Percentiles rank a stretch among this genome's conserved stretches.
phyloP scores from a whole-genome alignment of 1,140 invertebrate genomes.

The Papilio helenus region DNA sequence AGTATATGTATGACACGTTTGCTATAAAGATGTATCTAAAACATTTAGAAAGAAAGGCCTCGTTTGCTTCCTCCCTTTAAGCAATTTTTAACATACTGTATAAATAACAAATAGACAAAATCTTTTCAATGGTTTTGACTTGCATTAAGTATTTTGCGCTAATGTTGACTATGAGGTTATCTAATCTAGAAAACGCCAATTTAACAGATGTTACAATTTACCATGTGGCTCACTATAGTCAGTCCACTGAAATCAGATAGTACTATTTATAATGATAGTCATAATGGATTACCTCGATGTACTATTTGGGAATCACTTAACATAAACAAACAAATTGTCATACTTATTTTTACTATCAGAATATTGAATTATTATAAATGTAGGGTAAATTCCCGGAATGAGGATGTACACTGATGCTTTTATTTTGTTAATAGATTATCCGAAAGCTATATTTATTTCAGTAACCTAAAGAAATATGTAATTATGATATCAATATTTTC shows the following conservation, averaged over 20 bases:
- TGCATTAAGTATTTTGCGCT: slow-evolving; percentile 25
- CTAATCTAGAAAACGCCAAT: slow-evolving; percentile 39
- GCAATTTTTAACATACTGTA: background rate
- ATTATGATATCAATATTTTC: no score
- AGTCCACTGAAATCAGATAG: slow-evolving; percentile 36
- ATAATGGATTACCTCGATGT: slow-evolving; percentile 29
- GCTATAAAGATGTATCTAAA: background rate
- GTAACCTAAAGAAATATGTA: no score
- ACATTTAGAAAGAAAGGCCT: background rate
- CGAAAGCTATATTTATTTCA: no score
- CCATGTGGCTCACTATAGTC: slow-evolving; percentile 36
- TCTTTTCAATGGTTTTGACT: background rate
- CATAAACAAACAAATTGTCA: background rate
- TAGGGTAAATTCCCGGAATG: background rate
- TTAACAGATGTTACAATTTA: slow-evolving; percentile 39
- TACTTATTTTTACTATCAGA: background rate
- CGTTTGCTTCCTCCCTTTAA: background rate
- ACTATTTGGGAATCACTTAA: slow-evolving; percentile 18
- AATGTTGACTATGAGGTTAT: slow-evolving; percentile 30
- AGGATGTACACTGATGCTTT: background rate
- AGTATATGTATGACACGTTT: background rate
- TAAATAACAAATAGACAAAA: background rate
- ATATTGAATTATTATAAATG: slow-evolving; percentile 15
- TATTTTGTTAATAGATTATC: no score
- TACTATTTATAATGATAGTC: slow-evolving; percentile 33